Conservation (phyloP, 2,888 invertebrate genomes). For the Leptura quadrifasciata region DNA sequence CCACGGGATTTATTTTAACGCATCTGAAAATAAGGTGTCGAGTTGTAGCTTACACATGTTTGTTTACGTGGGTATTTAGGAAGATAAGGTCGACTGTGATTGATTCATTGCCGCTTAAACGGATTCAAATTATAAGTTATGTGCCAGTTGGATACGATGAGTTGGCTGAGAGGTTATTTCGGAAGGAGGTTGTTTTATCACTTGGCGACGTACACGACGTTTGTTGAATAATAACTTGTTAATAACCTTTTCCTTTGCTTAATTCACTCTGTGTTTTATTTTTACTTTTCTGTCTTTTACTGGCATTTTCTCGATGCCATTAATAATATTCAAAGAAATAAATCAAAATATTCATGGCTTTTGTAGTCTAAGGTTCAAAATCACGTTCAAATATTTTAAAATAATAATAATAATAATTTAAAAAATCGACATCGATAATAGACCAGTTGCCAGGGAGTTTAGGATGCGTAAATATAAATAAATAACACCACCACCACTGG, state of each 20-base stretch:
- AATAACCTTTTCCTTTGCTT: conserved; percentile 39
- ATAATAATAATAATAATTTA: too few species aligned
- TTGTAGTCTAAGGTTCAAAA: too few species aligned
- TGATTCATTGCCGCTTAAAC: conserved; percentile 67
- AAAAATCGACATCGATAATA: too few species aligned
- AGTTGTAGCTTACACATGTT: conserved; percentile 72
- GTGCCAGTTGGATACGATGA: conserved; percentile 50
- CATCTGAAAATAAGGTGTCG: conserved; percentile 71
- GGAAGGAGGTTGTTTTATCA: conserved; percentile 41
- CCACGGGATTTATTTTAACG: conserved; percentile 54
- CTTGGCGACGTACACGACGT: conserved; percentile 35
- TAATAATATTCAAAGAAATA: neutral
- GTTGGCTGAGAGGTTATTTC: conserved; percentile 42
- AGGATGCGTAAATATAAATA: too few species aligned
- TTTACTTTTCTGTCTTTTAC: conserved; percentile 8
- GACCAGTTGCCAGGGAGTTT: too few species aligned
- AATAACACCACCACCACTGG: too few species aligned
- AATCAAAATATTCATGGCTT: neutral
- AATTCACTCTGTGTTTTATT: conserved; percentile 24
- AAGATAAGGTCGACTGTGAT: conserved; percentile 69
- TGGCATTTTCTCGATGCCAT: neutral
- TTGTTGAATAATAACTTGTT: conserved; percentile 41
- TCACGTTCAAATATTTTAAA: too few species aligned
- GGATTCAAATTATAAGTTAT: conserved; percentile 63
- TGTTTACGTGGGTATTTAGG: conserved; percentile 70